A percentile compares a stretch with the other conserved stretches of the same genome.
phyloP scores from a whole-genome alignment of 2,113 vertebrate genomes.

The Strigops habroptila region DNA sequence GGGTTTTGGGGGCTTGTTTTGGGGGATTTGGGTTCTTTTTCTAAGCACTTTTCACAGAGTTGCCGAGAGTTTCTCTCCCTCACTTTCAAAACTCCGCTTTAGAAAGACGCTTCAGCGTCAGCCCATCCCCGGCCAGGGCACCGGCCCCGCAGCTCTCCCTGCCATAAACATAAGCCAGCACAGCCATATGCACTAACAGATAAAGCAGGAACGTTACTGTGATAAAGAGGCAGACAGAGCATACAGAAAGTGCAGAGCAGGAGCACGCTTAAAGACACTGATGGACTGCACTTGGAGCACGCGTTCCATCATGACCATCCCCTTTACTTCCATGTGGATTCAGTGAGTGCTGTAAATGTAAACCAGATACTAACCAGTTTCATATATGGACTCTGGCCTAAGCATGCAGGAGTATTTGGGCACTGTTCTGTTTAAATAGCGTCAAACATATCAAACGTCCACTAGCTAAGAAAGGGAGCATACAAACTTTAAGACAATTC shows the following conservation, averaged over 20 bases:
- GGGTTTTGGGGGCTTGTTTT: neutral
- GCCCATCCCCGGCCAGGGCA: neutral
- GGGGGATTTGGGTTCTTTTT: neutral
- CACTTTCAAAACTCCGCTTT: neutral
- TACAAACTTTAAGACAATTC: neutral
- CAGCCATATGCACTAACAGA: neutral
- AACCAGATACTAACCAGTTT: neutral
- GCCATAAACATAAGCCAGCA: neutral
- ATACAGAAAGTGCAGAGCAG: neutral
- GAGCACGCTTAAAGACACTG: too few relatives aligned
- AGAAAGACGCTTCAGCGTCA: too few relatives aligned
- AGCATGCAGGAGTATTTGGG: neutral
- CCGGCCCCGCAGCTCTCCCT: neutral
- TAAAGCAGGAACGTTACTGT: neutral
- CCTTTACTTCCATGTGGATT: neutral
- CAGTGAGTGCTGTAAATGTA: neutral
- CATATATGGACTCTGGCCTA: neutral
- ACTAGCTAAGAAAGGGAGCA: neutral
- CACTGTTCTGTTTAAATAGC: neutral
- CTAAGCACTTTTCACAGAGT: neutral
- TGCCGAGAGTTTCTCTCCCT: neutral
- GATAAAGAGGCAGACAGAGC: neutral
- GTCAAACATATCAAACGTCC: neutral
- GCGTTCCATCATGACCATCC: too few relatives aligned
- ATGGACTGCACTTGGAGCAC: neutral